Evolutionary conservation across 2,888 invertebrate genomes (phyloP).

Genomic region (Clivina fossor): DNA sequence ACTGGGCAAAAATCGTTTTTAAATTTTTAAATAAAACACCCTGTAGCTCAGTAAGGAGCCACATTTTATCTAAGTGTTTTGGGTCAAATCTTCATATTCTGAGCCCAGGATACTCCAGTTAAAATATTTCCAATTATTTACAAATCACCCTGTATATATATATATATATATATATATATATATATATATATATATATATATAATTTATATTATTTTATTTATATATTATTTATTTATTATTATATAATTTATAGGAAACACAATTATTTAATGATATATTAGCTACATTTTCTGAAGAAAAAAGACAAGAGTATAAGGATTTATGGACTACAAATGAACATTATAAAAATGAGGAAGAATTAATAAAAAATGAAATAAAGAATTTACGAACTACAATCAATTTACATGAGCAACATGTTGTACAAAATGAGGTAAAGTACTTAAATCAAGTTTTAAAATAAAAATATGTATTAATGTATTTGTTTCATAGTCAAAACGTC

Average conservation of each 20-base stretch:
- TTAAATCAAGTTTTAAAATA: too few species aligned
- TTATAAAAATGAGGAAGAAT: constrained; percentile 39
- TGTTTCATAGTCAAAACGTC: constrained; percentile 40
- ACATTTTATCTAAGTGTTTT: too few species aligned
- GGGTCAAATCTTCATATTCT: too few species aligned
- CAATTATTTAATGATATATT: constrained; percentile 41
- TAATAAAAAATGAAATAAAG: constrained; percentile 41
- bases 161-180: too few species aligned
- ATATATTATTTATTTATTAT: constrained; percentile 9
- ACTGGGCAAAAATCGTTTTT: too few species aligned
- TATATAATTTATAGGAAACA: constrained; percentile 35
- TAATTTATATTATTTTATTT: too few species aligned
- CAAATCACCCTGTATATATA: too few species aligned
- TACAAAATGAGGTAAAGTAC: constrained; percentile 39
- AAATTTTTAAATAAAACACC: too few species aligned
- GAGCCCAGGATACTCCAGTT: too few species aligned
- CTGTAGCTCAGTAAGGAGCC: too few species aligned
- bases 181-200: too few species aligned
- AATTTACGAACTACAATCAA: constrained; percentile 40
- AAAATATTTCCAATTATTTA: too few species aligned
- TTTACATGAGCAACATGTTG: constrained; percentile 39
- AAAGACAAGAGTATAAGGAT: constrained; percentile 41
- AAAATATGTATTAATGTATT: background rate
- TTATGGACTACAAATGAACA: constrained; percentile 40
- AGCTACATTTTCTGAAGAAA: constrained; percentile 41